A percentile compares a stretch with the other conserved stretches of the same genome.
These are phyloP conservation scores for Chroicocephalus ridibundus DNA, from an alignment of 2,113 vertebrate species.

Conservation along the genomic window DNA sequence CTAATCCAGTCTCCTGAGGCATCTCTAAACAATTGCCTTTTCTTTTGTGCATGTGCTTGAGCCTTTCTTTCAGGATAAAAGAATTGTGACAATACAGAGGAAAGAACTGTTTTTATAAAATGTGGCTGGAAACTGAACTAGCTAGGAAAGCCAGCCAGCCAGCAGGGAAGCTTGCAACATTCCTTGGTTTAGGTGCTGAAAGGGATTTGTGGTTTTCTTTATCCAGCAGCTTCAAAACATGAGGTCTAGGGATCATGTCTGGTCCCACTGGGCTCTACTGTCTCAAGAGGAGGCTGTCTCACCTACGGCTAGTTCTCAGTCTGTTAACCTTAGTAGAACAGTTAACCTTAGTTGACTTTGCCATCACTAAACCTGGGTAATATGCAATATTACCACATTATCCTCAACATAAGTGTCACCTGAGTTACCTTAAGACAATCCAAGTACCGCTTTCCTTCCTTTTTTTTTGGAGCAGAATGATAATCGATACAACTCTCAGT, in stretches of 20 bases:
- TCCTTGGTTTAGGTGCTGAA: neutral
- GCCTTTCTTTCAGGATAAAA: neutral
- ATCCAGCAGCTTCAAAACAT: neutral
- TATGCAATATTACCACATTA: neutral
- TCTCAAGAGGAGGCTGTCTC: neutral
- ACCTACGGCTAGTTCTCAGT: neutral
- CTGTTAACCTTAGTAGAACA: neutral
- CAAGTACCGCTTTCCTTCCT: neutral
- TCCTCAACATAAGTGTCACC: neutral
- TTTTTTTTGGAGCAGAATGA: neutral
- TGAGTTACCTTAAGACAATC: neutral
- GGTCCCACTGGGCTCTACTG: neutral
- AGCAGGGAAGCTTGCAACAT: neutral
- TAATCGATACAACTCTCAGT: neutral
- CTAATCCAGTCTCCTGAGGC: neutral
- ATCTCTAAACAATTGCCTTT: too few species aligned
- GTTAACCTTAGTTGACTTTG: neutral
- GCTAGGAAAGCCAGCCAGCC: neutral
- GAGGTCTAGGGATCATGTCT: neutral
- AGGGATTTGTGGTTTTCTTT: neutral
- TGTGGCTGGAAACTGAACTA: neutral
- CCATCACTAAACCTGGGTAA: neutral
- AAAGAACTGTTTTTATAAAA: neutral
- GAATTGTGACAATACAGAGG: neutral
- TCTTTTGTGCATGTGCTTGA: neutral